These are phyloP conservation scores for Buceros bicornis DNA, from an alignment of 2,797 vertebrate species.

Conservation along the genomic window DNA sequence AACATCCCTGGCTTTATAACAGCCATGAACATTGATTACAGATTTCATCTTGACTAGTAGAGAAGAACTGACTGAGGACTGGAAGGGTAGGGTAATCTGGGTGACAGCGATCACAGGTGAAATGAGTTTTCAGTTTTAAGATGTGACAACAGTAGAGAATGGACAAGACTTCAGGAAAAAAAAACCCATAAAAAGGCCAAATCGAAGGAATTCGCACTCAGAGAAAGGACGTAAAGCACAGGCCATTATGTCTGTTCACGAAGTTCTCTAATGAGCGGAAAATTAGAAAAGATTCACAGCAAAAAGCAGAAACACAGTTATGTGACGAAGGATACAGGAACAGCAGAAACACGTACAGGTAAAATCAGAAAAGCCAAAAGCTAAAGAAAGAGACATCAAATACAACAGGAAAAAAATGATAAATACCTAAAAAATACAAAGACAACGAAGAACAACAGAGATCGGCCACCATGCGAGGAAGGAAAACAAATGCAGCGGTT, in stretches of 20 bases:
- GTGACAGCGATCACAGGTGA: not conserved
- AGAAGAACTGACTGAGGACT: not conserved
- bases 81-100: not conserved
- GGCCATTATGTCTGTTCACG: not conserved
- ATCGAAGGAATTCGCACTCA: not conserved
- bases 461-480: not conserved
- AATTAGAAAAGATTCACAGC: not conserved
- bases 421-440: not conserved
- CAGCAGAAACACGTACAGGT: not conserved
- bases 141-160: not conserved
- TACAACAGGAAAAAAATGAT: not conserved
- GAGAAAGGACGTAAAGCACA: not conserved
- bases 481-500: not conserved
- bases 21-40: not conserved
- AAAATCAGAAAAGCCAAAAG: not conserved
- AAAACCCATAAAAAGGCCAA: not conserved
- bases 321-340: not conserved
- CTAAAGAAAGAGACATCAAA: not conserved
- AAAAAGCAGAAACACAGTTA: not conserved
- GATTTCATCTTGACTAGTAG: not conserved
- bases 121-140: slow-evolving; percentile 14
- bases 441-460: not conserved
- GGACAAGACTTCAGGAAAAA: not conserved
- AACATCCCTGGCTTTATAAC: not conserved
- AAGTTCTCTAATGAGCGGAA: not conserved